These are phyloP conservation scores for Plumapathes pennacea DNA, from an alignment of 92 coral and sea anemone species.

Conservation along the genomic window DNA sequence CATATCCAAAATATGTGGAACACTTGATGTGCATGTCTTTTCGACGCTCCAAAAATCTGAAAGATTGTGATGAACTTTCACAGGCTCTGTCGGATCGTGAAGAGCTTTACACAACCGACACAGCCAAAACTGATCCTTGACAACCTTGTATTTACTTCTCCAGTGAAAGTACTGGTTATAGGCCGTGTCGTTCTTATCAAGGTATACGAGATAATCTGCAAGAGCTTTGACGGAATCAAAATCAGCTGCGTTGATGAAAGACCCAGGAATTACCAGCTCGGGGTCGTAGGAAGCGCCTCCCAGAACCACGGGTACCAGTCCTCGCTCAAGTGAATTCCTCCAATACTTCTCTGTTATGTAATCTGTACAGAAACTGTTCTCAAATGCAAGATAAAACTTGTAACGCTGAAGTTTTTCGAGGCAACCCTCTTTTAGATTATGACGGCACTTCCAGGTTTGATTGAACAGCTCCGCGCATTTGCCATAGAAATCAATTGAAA, in stretches of 20 bases:
- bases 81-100: slow-evolving; percentile 28
- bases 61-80: slow-evolving; percentile 13
- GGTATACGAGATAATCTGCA: slow-evolving; percentile 39
- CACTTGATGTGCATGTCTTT: slow-evolving; percentile 2
- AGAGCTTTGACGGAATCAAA: slow-evolving; percentile 52
- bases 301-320: slow-evolving; percentile 60
- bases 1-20: too few relatives aligned
- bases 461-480: slow-evolving; percentile 6
- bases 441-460: slow-evolving; percentile 4
- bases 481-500: slow-evolving; percentile 55
- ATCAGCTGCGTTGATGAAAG: slow-evolving; percentile 46
- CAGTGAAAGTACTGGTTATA: slow-evolving; percentile 59
- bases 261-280: slow-evolving; percentile 56
- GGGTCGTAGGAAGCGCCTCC: slow-evolving; percentile 42
- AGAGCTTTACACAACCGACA: slow-evolving; percentile 42
- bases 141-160: slow-evolving; percentile 38
- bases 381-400: slow-evolving; percentile 62
- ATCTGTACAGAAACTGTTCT: slow-evolving; percentile 55
- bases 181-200: slow-evolving; percentile 49
- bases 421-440: slow-evolving; percentile 12
- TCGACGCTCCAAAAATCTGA: slow-evolving; percentile 3
- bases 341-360: slow-evolving; percentile 70
- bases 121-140: slow-evolving; percentile 28
- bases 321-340: slow-evolving; percentile 19
- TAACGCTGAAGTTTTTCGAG: slow-evolving; percentile 16